Percentiles rank a stretch among this genome's conserved stretches.
phyloP scores from a whole-genome alignment of 2,888 invertebrate genomes.

The Teinopalpus imperialis region DNA sequence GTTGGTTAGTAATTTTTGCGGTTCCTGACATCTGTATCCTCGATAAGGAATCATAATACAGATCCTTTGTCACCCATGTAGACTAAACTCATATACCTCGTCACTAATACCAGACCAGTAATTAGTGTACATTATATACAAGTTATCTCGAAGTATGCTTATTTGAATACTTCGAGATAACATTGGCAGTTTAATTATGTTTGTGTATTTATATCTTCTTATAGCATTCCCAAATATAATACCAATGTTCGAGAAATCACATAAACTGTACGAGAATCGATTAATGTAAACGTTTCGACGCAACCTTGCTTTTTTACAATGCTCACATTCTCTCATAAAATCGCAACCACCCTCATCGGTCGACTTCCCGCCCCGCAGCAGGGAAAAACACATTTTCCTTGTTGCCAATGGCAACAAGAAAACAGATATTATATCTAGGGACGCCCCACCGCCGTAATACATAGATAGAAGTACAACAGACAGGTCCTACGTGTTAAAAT shows the following conservation, averaged over 20 bases:
- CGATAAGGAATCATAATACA: too few relatives aligned
- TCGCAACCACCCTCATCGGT: constrained; percentile 34
- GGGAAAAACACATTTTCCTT: constrained; percentile 65
- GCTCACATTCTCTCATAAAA: constrained; percentile 38
- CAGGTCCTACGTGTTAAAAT: constrained; percentile 52
- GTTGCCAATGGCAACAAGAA: constrained; percentile 70
- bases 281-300: constrained; percentile 26
- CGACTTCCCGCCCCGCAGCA: constrained; percentile 34
- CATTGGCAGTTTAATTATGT: too few relatives aligned
- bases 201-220: too few relatives aligned
- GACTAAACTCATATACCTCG: too few relatives aligned
- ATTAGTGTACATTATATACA: too few relatives aligned
- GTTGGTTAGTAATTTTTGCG: too few relatives aligned
- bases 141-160: too few relatives aligned
- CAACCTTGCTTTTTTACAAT: constrained; percentile 1
- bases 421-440: constrained; percentile 63
- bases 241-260: background rate
- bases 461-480: constrained; percentile 44
- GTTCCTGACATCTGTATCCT: too few relatives aligned
- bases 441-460: constrained; percentile 43
- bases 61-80: too few relatives aligned
- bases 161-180: too few relatives aligned
- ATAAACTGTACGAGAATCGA: constrained; percentile 26
- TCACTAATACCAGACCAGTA: too few relatives aligned
- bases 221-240: constrained; percentile 20